Conservation (phyloP, 2,797 vertebrate species). For the Sebastes cheni region DNA sequence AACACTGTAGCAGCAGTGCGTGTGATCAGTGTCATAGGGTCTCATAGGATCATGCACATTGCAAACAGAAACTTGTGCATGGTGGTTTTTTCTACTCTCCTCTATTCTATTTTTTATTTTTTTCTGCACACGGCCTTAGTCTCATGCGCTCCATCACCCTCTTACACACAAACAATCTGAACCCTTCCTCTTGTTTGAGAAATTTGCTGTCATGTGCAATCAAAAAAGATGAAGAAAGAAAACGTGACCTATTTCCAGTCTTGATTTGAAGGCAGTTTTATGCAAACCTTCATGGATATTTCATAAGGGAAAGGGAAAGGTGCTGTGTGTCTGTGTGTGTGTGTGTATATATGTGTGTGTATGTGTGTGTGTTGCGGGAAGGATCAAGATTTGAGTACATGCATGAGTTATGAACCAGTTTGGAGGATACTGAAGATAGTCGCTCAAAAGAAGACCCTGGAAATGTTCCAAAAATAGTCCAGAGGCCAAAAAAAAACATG, state of each 20-base stretch:
- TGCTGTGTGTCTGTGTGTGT: neutral
- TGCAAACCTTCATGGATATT: constrained; percentile 58
- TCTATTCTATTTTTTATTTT: neutral
- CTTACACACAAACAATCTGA: constrained; percentile 14
- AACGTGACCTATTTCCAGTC: constrained; percentile 61
- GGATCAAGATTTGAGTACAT: neutral
- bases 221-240: constrained; percentile 44
- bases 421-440: neutral
- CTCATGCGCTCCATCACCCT: neutral
- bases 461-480: neutral
- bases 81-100: neutral
- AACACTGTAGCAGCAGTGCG: neutral
- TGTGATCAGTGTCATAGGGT: neutral
- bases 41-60: neutral
- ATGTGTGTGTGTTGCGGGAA: neutral
- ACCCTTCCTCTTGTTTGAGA: constrained; percentile 23
- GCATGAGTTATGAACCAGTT: constrained; percentile 31
- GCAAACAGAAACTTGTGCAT: neutral
- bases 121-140: neutral
- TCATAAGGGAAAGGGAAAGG: constrained; percentile 46
- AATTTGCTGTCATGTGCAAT: constrained; percentile 43
- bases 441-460: neutral
- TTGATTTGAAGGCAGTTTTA: constrained; percentile 46
- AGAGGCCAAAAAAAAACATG: neutral
- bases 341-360: neutral